Percentiles rank a stretch among this genome's conserved stretches.
Evolutionary conservation across 2,888 invertebrate genomes (phyloP).

Genomic region (Corbicula japonica): DNA sequence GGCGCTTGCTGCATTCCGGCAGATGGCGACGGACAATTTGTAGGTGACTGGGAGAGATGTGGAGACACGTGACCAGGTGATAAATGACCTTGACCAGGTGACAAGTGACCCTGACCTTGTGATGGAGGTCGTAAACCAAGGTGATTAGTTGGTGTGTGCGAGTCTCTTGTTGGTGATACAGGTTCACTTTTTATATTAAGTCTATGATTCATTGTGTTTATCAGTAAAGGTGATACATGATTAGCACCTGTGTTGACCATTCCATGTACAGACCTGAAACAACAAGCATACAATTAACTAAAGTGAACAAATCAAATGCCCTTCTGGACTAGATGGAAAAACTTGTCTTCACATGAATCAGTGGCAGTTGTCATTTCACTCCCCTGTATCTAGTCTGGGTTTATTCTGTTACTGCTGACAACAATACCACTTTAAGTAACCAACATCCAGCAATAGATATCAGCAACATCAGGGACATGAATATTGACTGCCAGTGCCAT

Average conservation of each 20-base stretch:
- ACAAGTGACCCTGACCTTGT: conserved; percentile 53
- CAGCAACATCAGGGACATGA: too few relatives aligned
- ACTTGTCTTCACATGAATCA: too few relatives aligned
- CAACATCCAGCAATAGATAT: too few relatives aligned
- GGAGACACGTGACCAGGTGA: conserved; percentile 83
- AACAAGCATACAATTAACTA: conserved; percentile 32
- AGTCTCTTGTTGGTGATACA: conserved; percentile 96
- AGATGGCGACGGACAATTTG: conserved; percentile 88
- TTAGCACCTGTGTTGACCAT: conserved; percentile 69
- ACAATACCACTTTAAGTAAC: too few relatives aligned
- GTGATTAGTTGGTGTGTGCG: conserved; percentile 88
- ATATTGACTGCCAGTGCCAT: too few relatives aligned
- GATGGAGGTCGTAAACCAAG: conserved; percentile 88
- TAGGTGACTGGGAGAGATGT: conserved; percentile 81
- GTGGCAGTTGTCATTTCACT: too few relatives aligned
- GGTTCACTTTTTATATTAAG: conserved; percentile 97
- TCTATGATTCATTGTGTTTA: conserved; percentile 80
- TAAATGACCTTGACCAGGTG: conserved; percentile 78
- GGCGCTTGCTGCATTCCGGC: conserved; percentile 56
- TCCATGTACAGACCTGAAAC: conserved; percentile 70
- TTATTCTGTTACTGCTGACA: too few relatives aligned
- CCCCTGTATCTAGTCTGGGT: too few relatives aligned
- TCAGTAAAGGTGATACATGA: conserved; percentile 78
- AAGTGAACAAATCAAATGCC: too few relatives aligned
- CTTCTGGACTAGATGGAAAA: too few relatives aligned